A percentile compares a stretch with the other conserved stretches of the same genome.
Conservation (phyloP, 1,140 invertebrate genomes). For the Colletes gigas region DNA sequence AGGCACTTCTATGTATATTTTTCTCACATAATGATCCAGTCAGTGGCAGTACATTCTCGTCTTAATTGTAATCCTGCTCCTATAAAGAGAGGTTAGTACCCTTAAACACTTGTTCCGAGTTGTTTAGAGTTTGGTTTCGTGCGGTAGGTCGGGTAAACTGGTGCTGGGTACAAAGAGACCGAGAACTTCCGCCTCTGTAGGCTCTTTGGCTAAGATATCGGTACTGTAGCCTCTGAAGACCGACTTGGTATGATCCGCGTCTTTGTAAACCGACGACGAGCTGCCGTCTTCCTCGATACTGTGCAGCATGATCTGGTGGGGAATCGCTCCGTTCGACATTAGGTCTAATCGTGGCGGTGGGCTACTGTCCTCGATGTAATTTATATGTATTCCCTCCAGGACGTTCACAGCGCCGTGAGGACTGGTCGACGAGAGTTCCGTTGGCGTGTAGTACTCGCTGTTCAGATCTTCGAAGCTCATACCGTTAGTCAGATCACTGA, state of each 20-base stretch:
- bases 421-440: slow-evolving; percentile 82
- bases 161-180: slow-evolving; percentile 77
- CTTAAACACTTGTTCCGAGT: not conserved
- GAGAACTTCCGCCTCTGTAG: slow-evolving; percentile 69
- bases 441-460: slow-evolving; percentile 91
- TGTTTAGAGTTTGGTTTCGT: slow-evolving; percentile 68
- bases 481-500: slow-evolving; percentile 60
- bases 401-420: slow-evolving; percentile 65
- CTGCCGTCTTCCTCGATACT: slow-evolving; percentile 70
- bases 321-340: slow-evolving; percentile 33
- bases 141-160: slow-evolving; percentile 81
- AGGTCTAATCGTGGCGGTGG: slow-evolving; percentile 67
- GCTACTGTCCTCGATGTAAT: slow-evolving; percentile 81
- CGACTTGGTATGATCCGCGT: slow-evolving; percentile 53
- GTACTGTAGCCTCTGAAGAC: slow-evolving; percentile 73
- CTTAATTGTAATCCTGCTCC: slow-evolving; percentile 23
- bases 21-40: slow-evolving; percentile 66
- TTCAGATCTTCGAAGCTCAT: slow-evolving; percentile 81
- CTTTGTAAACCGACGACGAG: slow-evolving; percentile 75
- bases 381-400: slow-evolving; percentile 83
- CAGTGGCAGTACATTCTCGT: slow-evolving; percentile 44
- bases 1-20: slow-evolving; percentile 79
- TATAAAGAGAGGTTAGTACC: slow-evolving; percentile 30
- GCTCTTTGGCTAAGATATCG: slow-evolving; percentile 75
- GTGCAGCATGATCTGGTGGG: slow-evolving; percentile 67